Base-by-base conservation (phyloP, 2,797 vertebrate genomes). In the Cossypha niveicapilla region DNA sequence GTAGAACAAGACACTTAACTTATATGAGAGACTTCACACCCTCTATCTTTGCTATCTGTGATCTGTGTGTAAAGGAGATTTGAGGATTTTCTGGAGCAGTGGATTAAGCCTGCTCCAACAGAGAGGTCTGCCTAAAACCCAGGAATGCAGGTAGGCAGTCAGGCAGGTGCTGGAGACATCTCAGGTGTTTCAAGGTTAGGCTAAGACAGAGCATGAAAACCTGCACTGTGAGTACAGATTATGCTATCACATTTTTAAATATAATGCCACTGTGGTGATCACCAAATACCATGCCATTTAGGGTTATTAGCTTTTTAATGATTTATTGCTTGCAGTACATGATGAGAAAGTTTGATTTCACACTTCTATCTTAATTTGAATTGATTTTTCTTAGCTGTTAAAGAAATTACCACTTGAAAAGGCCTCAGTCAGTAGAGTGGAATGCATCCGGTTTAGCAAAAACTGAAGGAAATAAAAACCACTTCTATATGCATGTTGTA, bases 361-460 rank as follows among this genome's bases (percentile, higher is more conserved):
- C 18, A 14, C 15, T 65, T n/a, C 22, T 71, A 10, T 23, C 17
- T 78, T 72, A 66, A 90, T 63, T 35, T 58, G n/a, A 66, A 93
- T 72, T 63, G 28, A 51, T 91, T 93, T 96, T 94, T 78, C 57
- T 74, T 89, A 21, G 18, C 41, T 65, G 85, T 83, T 81, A 51
- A 89, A 88, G 35, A 81, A 86, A 91, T 63, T 57, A 60, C n/a
- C 25, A 30, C 25, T 94, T 71, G 81, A 67, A 86, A 79, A 85
- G 39, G 28, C 27, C 58, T 89, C 77, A 5, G 4, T 83, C 67
- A 76, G 57, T 39, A 44, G 24, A 58, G 37, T 56, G 56, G 66
- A 96, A 96, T 87, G 60, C 56, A 45, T 62, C 65, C 78, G 94
- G 60, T 85, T 94, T 80, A 87, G 50, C 35, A 86, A 62, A 96